Evolutionary conservation across 2,888 invertebrate genomes (phyloP).

Genomic region (Brassicogethes aeneus): DNA sequence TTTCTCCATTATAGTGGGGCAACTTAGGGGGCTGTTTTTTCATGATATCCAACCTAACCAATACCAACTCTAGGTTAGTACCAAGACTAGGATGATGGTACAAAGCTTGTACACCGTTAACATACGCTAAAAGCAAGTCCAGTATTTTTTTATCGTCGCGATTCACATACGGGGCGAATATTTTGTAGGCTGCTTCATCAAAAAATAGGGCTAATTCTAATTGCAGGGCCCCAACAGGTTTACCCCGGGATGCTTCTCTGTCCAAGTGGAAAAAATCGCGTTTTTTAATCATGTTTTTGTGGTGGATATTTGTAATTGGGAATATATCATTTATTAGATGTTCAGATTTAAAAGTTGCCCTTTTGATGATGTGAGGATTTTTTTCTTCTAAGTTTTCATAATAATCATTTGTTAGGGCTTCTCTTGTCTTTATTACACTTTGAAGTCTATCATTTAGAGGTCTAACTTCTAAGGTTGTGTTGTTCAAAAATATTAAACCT

Average conservation of each 20-base stretch:
- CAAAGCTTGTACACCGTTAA: slow-evolving; percentile 71
- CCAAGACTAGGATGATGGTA: slow-evolving; percentile 69
- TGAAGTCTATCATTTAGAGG: slow-evolving; percentile 46
- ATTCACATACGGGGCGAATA: slow-evolving; percentile 59
- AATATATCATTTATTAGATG: slow-evolving; percentile 38
- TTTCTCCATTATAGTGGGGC: slow-evolving; percentile 57
- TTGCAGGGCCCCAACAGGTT: slow-evolving; percentile 41
- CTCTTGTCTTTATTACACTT: slow-evolving; percentile 35
- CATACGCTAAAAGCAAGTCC: slow-evolving; percentile 69
- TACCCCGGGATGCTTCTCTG: slow-evolving; percentile 15
- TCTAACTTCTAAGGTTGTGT: slow-evolving; percentile 60
- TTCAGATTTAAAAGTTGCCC: slow-evolving; percentile 43
- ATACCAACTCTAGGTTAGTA: slow-evolving; percentile 53
- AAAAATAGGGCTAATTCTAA: slow-evolving; percentile 67
- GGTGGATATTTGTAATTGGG: slow-evolving; percentile 15
- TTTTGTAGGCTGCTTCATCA: slow-evolving; percentile 63
- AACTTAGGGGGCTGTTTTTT: slow-evolving; percentile 54
- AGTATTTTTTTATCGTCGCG: slow-evolving; percentile 55
- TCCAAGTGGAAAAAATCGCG: slow-evolving; percentile 2
- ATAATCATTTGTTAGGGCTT: slow-evolving; percentile 28
- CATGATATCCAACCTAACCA: slow-evolving; percentile 64
- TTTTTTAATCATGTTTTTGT: slow-evolving; percentile 8
- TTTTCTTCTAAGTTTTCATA: slow-evolving; percentile 17
- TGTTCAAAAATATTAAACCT: slow-evolving; percentile 58
- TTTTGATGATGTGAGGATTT: slow-evolving; percentile 50